These are phyloP conservation scores for Tridacna crocea DNA, from an alignment of 2,888 invertebrate species.

Conservation along the genomic window DNA sequence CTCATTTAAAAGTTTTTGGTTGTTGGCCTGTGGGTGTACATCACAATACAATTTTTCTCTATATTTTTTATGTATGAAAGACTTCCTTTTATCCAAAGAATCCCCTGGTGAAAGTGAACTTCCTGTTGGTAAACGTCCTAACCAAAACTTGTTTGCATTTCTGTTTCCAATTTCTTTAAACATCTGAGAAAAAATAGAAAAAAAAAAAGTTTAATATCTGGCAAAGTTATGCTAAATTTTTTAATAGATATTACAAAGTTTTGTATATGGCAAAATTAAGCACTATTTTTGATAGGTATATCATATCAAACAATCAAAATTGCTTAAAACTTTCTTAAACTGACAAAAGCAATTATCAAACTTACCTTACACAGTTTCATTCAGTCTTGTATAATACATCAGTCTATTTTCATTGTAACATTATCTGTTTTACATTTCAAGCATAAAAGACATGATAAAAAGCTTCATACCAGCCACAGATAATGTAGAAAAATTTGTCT, in stretches of 20 bases:
- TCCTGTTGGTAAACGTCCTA: slow-evolving; percentile 59
- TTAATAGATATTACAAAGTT: background rate
- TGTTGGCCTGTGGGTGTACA: slow-evolving; percentile 63
- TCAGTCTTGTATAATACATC: too few relatives aligned
- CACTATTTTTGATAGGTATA: background rate
- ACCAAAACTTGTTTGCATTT: slow-evolving; percentile 81
- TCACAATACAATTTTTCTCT: slow-evolving; percentile 71
- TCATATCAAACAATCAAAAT: too few relatives aligned
- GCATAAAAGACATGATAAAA: too few relatives aligned
- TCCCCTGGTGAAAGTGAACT: slow-evolving; percentile 63
- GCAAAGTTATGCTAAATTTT: background rate
- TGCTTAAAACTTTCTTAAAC: too few relatives aligned
- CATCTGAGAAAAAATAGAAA: slow-evolving; percentile 68
- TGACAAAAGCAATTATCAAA: too few relatives aligned
- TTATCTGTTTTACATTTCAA: too few relatives aligned
- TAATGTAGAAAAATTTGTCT: too few relatives aligned
- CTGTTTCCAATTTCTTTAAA: slow-evolving; percentile 81
- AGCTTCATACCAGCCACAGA: too few relatives aligned
- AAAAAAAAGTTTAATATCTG: background rate
- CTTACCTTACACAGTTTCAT: too few relatives aligned
- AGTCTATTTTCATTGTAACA: too few relatives aligned
- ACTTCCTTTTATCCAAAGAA: slow-evolving; percentile 67
- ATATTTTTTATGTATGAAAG: slow-evolving; percentile 78
- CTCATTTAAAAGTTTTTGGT: slow-evolving; percentile 74
- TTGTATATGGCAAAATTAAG: background rate